Conservation (phyloP, 1,140 invertebrate species). For the Bombus superbus region DNA sequence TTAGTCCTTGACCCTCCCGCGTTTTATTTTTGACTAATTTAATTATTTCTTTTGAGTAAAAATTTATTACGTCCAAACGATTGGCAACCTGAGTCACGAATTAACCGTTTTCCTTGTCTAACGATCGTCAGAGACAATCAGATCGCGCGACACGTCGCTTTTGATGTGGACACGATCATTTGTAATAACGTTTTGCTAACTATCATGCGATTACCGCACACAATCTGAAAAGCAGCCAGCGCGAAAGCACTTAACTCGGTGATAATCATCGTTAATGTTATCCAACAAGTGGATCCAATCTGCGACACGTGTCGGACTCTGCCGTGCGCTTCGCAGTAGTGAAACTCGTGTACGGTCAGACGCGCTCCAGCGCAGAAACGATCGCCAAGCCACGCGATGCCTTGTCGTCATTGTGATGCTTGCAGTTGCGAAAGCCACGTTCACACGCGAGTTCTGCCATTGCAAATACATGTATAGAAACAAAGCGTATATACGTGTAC, state of each 20-base stretch:
- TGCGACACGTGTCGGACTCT: background rate
- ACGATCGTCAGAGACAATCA: background rate
- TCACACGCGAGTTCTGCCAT: background rate
- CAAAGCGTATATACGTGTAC: background rate
- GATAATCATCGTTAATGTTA: constrained; percentile 34
- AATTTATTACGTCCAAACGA: no score
- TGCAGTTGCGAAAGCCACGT: background rate
- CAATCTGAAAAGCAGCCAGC: background rate
- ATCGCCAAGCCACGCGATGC: background rate
- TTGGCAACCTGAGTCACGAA: no score
- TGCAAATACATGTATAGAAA: no score
- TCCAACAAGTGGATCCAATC: constrained; percentile 49
- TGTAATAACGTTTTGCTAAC: background rate
- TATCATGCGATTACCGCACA: background rate
- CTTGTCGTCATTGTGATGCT: background rate
- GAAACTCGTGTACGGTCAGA: background rate
- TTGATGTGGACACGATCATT: background rate
- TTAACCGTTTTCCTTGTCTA: no score
- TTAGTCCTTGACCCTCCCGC: no score
- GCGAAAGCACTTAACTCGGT: background rate
- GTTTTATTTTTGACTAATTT: no score
- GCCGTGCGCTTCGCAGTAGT: constrained; percentile 23
- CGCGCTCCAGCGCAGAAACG: constrained; percentile 1
- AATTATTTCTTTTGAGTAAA: no score
- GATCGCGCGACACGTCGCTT: background rate